A percentile compares a stretch with the other conserved stretches of the same genome.
These are phyloP conservation scores for Myiopsitta monachus DNA, from an alignment of 2,113 vertebrate genomes.

Conservation along the genomic window DNA sequence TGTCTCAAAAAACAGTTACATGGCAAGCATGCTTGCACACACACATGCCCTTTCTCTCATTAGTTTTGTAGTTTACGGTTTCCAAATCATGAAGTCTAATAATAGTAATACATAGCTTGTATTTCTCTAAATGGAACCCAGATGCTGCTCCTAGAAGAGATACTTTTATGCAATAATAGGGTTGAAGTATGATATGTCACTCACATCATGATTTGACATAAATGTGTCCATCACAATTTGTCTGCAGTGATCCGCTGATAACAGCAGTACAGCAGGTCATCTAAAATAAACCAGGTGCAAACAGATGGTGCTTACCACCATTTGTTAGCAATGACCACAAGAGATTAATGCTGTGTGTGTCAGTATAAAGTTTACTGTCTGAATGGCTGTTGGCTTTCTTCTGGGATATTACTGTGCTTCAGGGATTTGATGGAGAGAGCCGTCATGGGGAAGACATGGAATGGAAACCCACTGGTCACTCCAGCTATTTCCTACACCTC, in stretches of 20 bases:
- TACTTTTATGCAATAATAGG: neutral
- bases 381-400: neutral
- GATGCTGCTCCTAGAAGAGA: neutral
- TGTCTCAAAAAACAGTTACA: neutral
- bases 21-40: neutral
- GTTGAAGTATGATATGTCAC: neutral
- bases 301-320: neutral
- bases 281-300: neutral
- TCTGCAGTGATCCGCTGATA: neutral
- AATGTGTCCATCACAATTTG: neutral
- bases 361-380: neutral
- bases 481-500: neutral
- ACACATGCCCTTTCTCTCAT: neutral
- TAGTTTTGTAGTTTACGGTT: neutral
- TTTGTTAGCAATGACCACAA: neutral
- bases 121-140: neutral
- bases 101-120: neutral
- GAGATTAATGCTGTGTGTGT: neutral
- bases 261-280: neutral
- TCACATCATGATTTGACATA: neutral
- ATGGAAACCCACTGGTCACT: neutral
- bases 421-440: neutral
- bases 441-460: rapidly evolving
- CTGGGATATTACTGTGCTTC: neutral
- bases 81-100: neutral